Percentiles rank a stretch among this genome's conserved stretches.
Evolutionary conservation across 2,113 vertebrate species (phyloP).

Genomic region (Gopherus evgoodei): DNA sequence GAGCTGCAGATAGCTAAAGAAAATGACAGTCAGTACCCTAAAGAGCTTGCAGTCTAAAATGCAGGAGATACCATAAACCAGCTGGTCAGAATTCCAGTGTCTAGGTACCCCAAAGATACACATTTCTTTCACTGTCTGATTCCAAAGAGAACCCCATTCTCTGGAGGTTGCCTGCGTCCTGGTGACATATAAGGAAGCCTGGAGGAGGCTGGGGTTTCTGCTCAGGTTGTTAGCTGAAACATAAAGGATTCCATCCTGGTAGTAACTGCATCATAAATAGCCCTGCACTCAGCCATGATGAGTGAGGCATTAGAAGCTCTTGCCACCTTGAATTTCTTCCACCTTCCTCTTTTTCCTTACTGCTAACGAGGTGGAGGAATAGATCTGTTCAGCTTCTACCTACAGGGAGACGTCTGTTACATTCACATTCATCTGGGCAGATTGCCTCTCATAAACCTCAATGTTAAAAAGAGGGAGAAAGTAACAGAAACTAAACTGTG

Average conservation of each 20-base stretch:
- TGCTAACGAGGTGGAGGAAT: constrained; percentile 68
- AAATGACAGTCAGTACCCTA: neutral
- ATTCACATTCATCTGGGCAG: constrained; percentile 25
- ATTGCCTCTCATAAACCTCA: constrained; percentile 56
- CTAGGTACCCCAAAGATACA: too few species aligned
- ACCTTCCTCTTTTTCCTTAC: constrained; percentile 64
- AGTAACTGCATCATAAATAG: constrained; percentile 75
- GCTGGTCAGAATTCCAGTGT: neutral
- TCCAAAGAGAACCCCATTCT: constrained; percentile 6
- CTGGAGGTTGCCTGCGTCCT: neutral
- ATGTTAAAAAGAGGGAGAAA: neutral
- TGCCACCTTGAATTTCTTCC: constrained; percentile 61
- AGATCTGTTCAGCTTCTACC: neutral
- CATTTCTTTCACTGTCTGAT: too few species aligned
- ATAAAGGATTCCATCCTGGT: constrained; percentile 59
- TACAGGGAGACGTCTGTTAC: constrained; percentile 23
- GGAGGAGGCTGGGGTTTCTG: constrained; percentile 59
- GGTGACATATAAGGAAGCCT: constrained; percentile 42
- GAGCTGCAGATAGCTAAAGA: neutral
- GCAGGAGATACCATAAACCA: neutral
- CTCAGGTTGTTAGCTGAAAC: constrained; percentile 65
- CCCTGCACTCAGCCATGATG: constrained; percentile 35
- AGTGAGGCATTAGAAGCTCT: constrained; percentile 60
- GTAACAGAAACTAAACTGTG: neutral
- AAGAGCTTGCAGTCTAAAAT: neutral